Evolutionary conservation across 2,888 invertebrate species (phyloP).

Genomic region (Iphiclides podalirius): DNA sequence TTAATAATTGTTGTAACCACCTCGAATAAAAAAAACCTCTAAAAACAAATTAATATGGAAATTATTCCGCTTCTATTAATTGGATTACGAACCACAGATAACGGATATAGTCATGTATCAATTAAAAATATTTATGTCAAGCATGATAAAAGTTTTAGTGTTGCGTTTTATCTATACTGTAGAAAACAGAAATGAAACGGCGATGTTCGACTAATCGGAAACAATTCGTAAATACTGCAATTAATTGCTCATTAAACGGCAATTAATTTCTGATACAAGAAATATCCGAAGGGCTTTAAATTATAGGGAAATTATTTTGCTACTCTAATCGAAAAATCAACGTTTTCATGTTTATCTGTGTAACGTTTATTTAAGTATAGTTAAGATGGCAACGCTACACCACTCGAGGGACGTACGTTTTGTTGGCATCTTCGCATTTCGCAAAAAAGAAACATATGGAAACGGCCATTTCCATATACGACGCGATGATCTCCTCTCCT

Average conservation of each 20-base stretch:
- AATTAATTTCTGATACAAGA: slow-evolving; percentile 3
- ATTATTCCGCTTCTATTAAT: slow-evolving; percentile 13
- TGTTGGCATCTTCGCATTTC: slow-evolving; percentile 50
- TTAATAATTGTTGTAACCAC: neutral
- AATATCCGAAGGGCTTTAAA: slow-evolving; percentile 1
- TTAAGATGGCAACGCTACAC: too few species aligned
- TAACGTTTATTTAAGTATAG: too few species aligned
- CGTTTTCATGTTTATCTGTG: too few species aligned
- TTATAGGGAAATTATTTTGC: too few species aligned
- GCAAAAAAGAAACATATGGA: slow-evolving; percentile 48
- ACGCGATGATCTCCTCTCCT: slow-evolving; percentile 62
- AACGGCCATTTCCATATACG: slow-evolving; percentile 57
- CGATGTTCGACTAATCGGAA: slow-evolving; percentile 5
- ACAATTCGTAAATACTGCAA: slow-evolving; percentile 10
- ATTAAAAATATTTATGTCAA: slow-evolving; percentile 18
- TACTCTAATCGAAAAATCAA: too few species aligned
- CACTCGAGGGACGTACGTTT: too few species aligned
- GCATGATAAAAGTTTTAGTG: slow-evolving; percentile 16
- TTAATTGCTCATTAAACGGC: slow-evolving; percentile 11
- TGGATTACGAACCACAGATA: slow-evolving; percentile 12
- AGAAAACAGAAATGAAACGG: slow-evolving; percentile 10
- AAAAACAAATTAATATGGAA: slow-evolving; percentile 11
- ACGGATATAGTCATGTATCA: slow-evolving; percentile 4
- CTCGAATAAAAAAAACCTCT: neutral
- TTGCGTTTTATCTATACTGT: slow-evolving; percentile 12